Evolutionary conservation across 2,888 invertebrate genomes (phyloP), one percentile per base, ranked within the genome.

Genomic region (Charanyca ferruginea): DNA sequence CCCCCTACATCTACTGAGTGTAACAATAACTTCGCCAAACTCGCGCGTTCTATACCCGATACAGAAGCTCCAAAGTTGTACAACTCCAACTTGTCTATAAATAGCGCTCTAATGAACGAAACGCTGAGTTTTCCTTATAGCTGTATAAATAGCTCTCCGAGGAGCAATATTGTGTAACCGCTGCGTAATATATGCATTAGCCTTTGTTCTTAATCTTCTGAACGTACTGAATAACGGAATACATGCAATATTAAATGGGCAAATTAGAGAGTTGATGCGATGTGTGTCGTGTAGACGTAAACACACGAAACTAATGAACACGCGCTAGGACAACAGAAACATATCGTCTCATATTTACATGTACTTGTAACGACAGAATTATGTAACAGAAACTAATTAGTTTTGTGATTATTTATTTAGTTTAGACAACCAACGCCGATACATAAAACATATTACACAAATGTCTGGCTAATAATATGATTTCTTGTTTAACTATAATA

Each of bases 151-250:
- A 13, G 16, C 20, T 41, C 73, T 55, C 45, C 20, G 4, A 38
- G 41, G 73, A 35, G 23, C n/a, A 1, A 49, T 18, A 16, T 9
- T 47, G 32, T n/a, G 41, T 11, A 9, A 18, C 47, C 16, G 13
- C 23, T 22, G 23, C 28, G 22, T 73, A 51, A 65, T 55, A 16
- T 65, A 65, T 44, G 22, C 42, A 65, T 65, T 69, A 25, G 23
- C 5, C 35, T 66, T n/a, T 41, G 20, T 32, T 18, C 23, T 1
- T 9, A 66, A 73, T 65, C 55, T 42, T 22, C 28, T 5, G 6
- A 42, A 7, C n/a, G 16, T 3, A 38, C 22, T 22, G 16, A 18
- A 41, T 42, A 3, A 9, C 0, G 1, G 16, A 13, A 35, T 16
- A 8, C 8, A 20, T 3, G 2, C n/a, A n/a, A 16, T 47, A 9